phyloP scores from a whole-genome alignment of 2,113 vertebrate genomes.

The Danionella cerebrum region DNA sequence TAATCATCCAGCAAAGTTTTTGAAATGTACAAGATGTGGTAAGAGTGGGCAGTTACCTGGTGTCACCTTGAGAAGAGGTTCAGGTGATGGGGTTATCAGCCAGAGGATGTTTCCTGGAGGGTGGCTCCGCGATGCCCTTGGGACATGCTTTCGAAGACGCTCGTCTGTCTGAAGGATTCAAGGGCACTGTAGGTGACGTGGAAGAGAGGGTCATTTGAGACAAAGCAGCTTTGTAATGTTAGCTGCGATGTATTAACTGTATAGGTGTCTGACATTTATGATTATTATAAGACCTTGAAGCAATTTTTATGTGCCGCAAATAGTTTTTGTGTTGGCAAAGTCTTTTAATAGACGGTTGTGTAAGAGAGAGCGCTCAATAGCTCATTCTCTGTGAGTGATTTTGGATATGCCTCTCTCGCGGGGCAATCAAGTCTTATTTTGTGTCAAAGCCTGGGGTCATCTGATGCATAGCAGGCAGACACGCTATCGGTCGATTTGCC shows the following conservation, averaged over 20 bases:
- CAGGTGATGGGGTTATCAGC: background rate
- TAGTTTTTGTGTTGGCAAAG: background rate
- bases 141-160: background rate
- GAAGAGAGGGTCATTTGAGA: background rate
- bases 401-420: background rate
- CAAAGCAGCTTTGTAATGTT: background rate
- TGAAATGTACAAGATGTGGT: background rate
- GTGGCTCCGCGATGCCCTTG: constrained; percentile 21
- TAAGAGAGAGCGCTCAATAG: constrained; percentile 7
- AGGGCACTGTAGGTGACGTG: background rate
- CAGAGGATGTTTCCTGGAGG: constrained; percentile 17
- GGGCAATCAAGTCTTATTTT: constrained; percentile 19
- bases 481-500: background rate
- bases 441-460: constrained; percentile 1
- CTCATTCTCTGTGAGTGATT: constrained; percentile 1
- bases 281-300: too few relatives aligned
- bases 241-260: too few relatives aligned
- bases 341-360: background rate
- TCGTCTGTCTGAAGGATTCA: background rate
- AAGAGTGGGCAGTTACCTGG: background rate
- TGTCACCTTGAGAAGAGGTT: constrained; percentile 52
- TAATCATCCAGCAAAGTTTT: background rate
- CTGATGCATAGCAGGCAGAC: background rate
- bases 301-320: too few relatives aligned
- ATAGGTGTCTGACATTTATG: too few relatives aligned